Conservation (phyloP, 2,113 vertebrate genomes). For the Ranitomeya imitator region DNA sequence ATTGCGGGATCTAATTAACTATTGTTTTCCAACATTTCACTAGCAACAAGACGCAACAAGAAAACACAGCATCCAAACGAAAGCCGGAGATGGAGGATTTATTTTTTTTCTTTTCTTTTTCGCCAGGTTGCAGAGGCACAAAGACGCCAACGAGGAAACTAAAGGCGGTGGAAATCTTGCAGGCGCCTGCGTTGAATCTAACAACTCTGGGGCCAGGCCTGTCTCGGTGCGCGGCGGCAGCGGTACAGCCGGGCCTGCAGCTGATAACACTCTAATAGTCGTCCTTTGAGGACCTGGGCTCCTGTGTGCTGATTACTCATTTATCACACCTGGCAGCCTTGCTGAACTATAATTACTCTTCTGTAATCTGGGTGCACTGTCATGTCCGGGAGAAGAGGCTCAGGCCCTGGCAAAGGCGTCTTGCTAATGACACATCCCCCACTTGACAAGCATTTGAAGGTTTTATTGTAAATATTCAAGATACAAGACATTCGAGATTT, state of each 20-base stretch:
- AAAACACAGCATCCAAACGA: not conserved
- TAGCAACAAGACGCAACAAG: not conserved
- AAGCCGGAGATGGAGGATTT: not conserved
- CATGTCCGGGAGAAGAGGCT: constrained; percentile 88
- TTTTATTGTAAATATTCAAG: constrained; percentile 83
- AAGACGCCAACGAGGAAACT: constrained; percentile 63
- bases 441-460: constrained; percentile 81
- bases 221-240: constrained; percentile 71
- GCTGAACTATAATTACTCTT: constrained; percentile 99
- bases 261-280: constrained; percentile 99
- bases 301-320: constrained; percentile 98
- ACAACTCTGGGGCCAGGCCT: constrained; percentile 78
- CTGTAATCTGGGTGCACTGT: constrained; percentile 96
- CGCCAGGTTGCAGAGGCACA: constrained; percentile 68
- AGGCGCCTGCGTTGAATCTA: constrained; percentile 67
- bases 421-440: constrained; percentile 85
- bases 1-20: not conserved
- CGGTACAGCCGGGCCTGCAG: constrained; percentile 79
- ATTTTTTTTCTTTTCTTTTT: constrained; percentile 12
- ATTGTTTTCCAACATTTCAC: not conserved
- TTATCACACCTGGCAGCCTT: constrained; percentile 99
- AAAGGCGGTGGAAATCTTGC: constrained; percentile 59
- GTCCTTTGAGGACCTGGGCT: constrained; percentile 96
- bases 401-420: constrained; percentile 70
- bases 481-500: constrained; percentile 82